Evolutionary conservation across 2,113 vertebrate genomes (phyloP).

Genomic region (Clarias macrocephalus): DNA sequence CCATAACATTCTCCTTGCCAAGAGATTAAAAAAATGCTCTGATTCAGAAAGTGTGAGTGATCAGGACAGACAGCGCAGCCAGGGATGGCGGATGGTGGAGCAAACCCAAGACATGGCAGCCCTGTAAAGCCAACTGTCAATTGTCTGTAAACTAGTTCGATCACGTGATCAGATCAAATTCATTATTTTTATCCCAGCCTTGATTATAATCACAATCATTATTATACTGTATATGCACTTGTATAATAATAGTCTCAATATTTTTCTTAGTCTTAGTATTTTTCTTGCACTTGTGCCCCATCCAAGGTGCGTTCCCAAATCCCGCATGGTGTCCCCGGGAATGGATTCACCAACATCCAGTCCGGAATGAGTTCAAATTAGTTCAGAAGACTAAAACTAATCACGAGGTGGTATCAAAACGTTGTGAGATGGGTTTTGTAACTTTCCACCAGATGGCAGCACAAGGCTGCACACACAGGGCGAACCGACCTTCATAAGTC

Average conservation of each 20-base stretch:
- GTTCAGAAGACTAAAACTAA: not conserved
- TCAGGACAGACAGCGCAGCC: not conserved
- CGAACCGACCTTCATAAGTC: too few relatives aligned
- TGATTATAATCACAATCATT: not conserved
- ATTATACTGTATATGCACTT: too few relatives aligned
- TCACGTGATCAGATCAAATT: not conserved
- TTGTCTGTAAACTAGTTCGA: not conserved
- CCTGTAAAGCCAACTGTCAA: not conserved
- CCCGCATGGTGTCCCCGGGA: too few relatives aligned
- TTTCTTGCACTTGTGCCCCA: not conserved
- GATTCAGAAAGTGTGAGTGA: not conserved
- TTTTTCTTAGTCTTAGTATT: too few relatives aligned
- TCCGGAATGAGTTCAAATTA: not conserved
- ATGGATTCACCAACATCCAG: not conserved
- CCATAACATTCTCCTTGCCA: not conserved
- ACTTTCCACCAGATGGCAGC: too few relatives aligned
- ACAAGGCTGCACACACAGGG: too few relatives aligned
- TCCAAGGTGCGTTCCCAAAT: too few relatives aligned
- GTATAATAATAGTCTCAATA: not conserved
- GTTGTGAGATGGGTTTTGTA: too few relatives aligned
- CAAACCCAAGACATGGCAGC: not conserved
- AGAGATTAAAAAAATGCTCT: not conserved
- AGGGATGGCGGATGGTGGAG: not conserved
- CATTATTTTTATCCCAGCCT: not conserved
- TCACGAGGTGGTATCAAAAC: not conserved